These are phyloP conservation scores for Zaprionus nigranus DNA, from an alignment of 1,140 invertebrate genomes.

Conservation along the genomic window DNA sequence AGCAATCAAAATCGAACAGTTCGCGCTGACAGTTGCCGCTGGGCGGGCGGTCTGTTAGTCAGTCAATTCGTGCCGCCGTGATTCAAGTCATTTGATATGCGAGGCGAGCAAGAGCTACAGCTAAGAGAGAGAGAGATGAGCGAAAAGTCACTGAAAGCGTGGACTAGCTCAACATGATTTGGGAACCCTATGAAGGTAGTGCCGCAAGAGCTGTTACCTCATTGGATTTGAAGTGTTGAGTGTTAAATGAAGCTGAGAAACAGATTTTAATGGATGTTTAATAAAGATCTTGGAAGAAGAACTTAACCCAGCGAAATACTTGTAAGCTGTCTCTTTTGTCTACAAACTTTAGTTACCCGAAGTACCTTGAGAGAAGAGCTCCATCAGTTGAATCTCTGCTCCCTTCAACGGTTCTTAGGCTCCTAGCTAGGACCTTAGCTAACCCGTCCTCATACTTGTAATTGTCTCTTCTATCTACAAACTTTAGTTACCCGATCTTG, in stretches of 20 bases:
- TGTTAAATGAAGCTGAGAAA: not conserved
- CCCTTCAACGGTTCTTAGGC: not conserved
- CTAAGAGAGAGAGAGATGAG: slow-evolving; percentile 3
- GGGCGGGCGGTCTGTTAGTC: slow-evolving; percentile 29
- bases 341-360: too few species aligned
- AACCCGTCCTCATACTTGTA: not conserved
- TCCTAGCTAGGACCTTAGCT: not conserved
- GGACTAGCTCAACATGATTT: not conserved
- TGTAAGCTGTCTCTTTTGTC: too few species aligned
- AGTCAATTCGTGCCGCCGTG: slow-evolving; percentile 68
- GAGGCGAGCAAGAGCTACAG: not conserved
- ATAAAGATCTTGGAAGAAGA: too few species aligned
- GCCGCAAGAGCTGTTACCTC: not conserved
- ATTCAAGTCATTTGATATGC: slow-evolving; percentile 42
- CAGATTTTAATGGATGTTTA: too few species aligned
- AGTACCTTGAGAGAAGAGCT: too few species aligned
- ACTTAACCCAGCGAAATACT: too few species aligned
- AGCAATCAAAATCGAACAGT: slow-evolving; percentile 30
- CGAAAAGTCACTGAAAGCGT: not conserved
- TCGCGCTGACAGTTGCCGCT: slow-evolving; percentile 42
- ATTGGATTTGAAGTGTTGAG: not conserved
- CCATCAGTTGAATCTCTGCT: too few species aligned
- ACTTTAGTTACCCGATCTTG: too few species aligned
- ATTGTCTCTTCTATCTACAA: not conserved
- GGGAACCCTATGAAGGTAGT: not conserved